Conservation (phyloP, 2,797 vertebrate genomes). For the Stomatorhinus walkeri region DNA sequence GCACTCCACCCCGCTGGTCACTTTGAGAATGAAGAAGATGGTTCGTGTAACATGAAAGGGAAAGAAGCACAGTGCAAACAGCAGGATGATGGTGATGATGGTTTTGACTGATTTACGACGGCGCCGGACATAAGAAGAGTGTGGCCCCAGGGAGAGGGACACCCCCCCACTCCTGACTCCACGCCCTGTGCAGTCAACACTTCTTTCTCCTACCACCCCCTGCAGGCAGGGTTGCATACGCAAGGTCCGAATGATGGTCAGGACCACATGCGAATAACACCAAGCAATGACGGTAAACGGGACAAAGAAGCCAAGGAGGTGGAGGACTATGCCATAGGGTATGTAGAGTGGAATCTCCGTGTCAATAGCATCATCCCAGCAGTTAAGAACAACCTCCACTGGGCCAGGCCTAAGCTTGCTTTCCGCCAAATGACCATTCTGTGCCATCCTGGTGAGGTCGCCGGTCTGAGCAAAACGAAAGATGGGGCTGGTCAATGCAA, state of each 20-base stretch:
- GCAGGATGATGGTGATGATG: constrained; percentile 68
- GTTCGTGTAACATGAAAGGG: constrained; percentile 73
- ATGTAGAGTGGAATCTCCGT: constrained; percentile 66
- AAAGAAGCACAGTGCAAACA: constrained; percentile 71
- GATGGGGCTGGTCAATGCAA: constrained; percentile 68
- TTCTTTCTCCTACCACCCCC: constrained; percentile 34
- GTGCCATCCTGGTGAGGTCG: constrained; percentile 41
- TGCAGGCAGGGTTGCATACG: constrained; percentile 40
- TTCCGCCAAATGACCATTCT: not conserved
- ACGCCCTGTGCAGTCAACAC: constrained; percentile 38
- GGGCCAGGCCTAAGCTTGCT: constrained; percentile 32
- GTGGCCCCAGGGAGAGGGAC: constrained; percentile 45
- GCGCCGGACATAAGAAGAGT: constrained; percentile 59
- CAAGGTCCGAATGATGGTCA: constrained; percentile 64
- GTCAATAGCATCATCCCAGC: constrained; percentile 72
- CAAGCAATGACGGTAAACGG: constrained; percentile 71
- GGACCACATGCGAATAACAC: constrained; percentile 71
- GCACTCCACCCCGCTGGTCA: constrained; percentile 52
- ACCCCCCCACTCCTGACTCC: constrained; percentile 39
- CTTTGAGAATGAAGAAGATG: constrained; percentile 62
- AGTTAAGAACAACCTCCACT: constrained; percentile 55
- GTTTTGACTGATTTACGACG: constrained; percentile 70
- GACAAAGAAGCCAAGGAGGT: constrained; percentile 67
- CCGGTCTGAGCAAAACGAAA: constrained; percentile 69
- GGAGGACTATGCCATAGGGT: constrained; percentile 68